Conservation (phyloP, 2,888 invertebrate species). For the Perithous albicinctus region DNA sequence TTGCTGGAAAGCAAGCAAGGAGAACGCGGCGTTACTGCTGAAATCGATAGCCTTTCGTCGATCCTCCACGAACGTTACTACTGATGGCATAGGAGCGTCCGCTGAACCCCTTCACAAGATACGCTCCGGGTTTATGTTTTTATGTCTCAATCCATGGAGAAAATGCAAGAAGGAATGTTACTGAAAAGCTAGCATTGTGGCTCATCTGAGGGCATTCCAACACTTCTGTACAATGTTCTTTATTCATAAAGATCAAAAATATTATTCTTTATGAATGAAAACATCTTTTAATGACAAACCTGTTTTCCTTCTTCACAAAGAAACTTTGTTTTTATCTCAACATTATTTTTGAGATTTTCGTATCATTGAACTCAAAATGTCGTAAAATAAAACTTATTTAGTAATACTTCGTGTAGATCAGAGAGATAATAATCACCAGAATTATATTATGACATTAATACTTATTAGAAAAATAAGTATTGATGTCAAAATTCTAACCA, state of each 20-base stretch:
- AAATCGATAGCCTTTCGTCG: constrained; percentile 65
- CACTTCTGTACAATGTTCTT: neutral
- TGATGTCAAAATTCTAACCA: neutral
- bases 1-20: constrained; percentile 61
- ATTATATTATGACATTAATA: too few relatives aligned
- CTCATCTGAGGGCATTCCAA: neutral
- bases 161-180: constrained; percentile 32
- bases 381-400: too few relatives aligned
- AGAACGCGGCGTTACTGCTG: constrained; percentile 42
- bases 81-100: constrained; percentile 50
- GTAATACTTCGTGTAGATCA: too few relatives aligned
- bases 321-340: too few relatives aligned
- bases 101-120: constrained; percentile 10
- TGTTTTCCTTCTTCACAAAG: too few relatives aligned
- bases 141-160: constrained; percentile 55
- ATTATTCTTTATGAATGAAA: neutral
- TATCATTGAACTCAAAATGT: too few relatives aligned
- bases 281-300: neutral
- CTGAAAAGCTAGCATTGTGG: constrained; percentile 54
- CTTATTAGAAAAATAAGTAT: too few relatives aligned
- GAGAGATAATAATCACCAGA: too few relatives aligned
- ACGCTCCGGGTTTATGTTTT: constrained; percentile 52
- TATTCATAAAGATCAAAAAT: too few relatives aligned
- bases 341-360: too few relatives aligned
- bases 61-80: constrained; percentile 68